These are phyloP conservation scores for Chymomyza costata DNA, from an alignment of 1,140 invertebrate genomes.

Conservation along the genomic window DNA sequence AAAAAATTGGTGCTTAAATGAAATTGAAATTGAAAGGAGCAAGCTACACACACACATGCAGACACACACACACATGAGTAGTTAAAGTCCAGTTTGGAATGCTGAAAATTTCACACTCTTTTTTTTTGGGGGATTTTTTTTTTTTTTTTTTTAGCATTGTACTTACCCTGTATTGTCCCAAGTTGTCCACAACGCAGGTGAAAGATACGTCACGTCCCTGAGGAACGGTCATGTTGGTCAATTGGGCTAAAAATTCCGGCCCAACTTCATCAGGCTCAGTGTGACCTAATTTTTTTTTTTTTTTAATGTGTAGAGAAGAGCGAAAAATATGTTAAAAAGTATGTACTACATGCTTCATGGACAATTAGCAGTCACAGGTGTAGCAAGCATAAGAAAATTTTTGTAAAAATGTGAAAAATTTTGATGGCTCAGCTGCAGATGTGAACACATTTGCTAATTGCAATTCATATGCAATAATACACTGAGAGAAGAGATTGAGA, in stretches of 20 bases:
- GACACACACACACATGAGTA: background rate
- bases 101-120: too few species aligned
- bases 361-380: too few species aligned
- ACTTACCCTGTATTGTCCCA: constrained; percentile 88
- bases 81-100: too few species aligned
- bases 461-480: too few species aligned
- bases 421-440: too few species aligned
- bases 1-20: too few species aligned
- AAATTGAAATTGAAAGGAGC: background rate
- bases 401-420: background rate
- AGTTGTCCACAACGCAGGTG: constrained; percentile 91
- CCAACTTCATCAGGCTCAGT: constrained; percentile 76
- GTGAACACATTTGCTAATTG: constrained; percentile 18
- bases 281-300: too few species aligned
- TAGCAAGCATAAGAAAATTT: too few species aligned
- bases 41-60: background rate
- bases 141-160: background rate
- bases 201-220: constrained; percentile 91
- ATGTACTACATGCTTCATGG: background rate
- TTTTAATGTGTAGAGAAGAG: too few species aligned
- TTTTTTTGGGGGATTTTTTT: too few species aligned
- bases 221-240: constrained; percentile 91
- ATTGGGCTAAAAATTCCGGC: constrained; percentile 88
- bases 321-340: too few species aligned
- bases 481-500: too few species aligned